These are phyloP conservation scores for Thaumatotibia leucotreta DNA, from an alignment of 1,140 invertebrate genomes.

Conservation along the genomic window DNA sequence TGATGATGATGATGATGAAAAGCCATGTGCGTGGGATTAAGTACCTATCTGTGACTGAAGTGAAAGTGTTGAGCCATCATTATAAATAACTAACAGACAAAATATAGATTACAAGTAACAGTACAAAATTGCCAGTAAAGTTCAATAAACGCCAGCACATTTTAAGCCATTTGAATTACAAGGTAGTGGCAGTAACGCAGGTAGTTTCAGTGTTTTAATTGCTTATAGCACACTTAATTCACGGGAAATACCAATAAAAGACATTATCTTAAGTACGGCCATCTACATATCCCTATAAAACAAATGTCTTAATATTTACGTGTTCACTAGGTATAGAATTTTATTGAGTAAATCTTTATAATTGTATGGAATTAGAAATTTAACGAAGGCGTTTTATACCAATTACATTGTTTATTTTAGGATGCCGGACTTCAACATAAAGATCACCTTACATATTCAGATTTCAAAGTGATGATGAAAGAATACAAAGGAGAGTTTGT, in stretches of 20 bases:
- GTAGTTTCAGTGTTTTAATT: background rate
- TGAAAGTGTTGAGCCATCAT: no score
- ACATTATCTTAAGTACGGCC: background rate
- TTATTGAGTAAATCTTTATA: background rate
- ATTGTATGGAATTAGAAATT: background rate
- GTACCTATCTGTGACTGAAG: no score
- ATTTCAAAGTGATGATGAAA: conserved; percentile 97
- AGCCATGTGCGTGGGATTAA: no score
- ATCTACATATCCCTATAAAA: no score
- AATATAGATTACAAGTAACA: no score
- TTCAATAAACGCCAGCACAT: no score
- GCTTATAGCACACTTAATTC: background rate
- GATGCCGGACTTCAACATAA: conserved; percentile 95
- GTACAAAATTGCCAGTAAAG: no score
- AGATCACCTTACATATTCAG: conserved; percentile 94
- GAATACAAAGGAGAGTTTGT: conserved; percentile 98
- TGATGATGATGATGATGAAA: no score
- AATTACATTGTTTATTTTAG: conserved; percentile 51
- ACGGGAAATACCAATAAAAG: background rate
- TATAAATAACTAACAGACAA: no score
- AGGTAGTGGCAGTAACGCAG: no score
- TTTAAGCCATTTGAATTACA: no score
- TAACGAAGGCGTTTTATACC: background rate
- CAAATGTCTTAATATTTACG: background rate
- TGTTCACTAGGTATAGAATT: no score